phyloP scores from a whole-genome alignment of 2,888 invertebrate genomes.

The Nezara viridula region DNA sequence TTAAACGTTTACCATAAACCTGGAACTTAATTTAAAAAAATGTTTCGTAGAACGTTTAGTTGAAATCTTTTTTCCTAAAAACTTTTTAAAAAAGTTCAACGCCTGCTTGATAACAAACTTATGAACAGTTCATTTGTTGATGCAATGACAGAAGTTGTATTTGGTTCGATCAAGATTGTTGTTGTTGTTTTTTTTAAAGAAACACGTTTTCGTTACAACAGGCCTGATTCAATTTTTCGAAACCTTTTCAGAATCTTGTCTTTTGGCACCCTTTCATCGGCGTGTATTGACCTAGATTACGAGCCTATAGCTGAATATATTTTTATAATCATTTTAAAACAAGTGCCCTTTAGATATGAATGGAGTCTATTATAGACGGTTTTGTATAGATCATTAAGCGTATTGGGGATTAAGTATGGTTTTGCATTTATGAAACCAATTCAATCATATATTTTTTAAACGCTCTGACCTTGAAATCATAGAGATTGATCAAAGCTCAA shows the following conservation, averaged over 20 bases:
- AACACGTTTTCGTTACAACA: conserved; percentile 38
- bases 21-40: no score
- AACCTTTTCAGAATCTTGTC: conserved; percentile 44
- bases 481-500: no score
- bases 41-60: no score
- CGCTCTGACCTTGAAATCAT: no score
- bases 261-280: conserved; percentile 3
- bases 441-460: no score
- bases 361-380: not conserved
- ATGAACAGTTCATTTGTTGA: not conserved
- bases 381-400: not conserved
- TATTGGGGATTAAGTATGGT: not conserved
- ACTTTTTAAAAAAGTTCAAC: not conserved
- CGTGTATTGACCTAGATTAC: not conserved
- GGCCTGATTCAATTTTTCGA: conserved; percentile 36
- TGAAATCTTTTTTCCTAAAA: no score
- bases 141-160: not conserved
- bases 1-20: no score
- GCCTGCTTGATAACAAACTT: not conserved
- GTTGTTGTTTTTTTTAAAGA: no score
- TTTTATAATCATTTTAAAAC: conserved; percentile 25
- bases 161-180: not conserved
- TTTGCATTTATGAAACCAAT: not conserved
- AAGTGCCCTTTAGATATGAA: not conserved
- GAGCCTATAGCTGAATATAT: not conserved